Evolutionary conservation across 2,888 invertebrate species (phyloP).

Genomic region (Drepanosiphum platanoidis): DNA sequence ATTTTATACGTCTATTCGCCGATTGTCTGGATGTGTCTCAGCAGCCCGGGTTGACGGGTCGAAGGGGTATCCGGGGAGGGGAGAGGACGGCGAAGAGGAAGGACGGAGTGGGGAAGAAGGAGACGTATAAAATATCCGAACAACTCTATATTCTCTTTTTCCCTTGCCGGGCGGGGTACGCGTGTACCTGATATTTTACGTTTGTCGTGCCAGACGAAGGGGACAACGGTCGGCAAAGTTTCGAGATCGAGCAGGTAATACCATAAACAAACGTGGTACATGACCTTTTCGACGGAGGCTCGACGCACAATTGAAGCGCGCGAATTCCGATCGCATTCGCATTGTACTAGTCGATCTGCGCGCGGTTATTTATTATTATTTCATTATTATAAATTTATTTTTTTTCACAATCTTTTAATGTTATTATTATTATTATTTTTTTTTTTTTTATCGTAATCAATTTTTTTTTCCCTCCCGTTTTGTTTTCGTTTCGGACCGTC

Average conservation of each 20-base stretch:
- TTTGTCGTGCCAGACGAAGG: background rate
- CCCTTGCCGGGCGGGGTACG: background rate
- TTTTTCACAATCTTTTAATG: background rate
- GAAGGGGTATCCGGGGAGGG: background rate
- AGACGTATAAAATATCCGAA: conserved; percentile 7
- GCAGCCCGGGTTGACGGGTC: background rate
- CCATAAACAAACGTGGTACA: conserved; percentile 35
- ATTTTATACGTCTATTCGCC: background rate
- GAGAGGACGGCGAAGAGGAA: background rate
- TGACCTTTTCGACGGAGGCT: conserved; percentile 32
- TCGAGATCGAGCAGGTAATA: conserved; percentile 3
- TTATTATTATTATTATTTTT: background rate
- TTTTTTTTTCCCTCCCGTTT: conserved; percentile 19
- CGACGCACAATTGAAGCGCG: conserved; percentile 9
- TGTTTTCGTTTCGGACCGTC: conserved; percentile 17
- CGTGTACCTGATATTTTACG: too few species aligned
- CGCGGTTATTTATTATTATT: background rate
- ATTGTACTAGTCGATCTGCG: background rate
- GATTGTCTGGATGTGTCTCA: conserved; percentile 2
- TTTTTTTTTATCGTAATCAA: too few species aligned
- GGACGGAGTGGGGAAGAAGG: background rate
- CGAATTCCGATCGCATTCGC: conserved; percentile 32
- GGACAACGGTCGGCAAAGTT: background rate
- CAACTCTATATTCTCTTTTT: background rate
- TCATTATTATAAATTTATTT: conserved; percentile 13